Base-by-base conservation (phyloP, 2,113 vertebrate species). In the Peromyscus polionotus region DNA sequence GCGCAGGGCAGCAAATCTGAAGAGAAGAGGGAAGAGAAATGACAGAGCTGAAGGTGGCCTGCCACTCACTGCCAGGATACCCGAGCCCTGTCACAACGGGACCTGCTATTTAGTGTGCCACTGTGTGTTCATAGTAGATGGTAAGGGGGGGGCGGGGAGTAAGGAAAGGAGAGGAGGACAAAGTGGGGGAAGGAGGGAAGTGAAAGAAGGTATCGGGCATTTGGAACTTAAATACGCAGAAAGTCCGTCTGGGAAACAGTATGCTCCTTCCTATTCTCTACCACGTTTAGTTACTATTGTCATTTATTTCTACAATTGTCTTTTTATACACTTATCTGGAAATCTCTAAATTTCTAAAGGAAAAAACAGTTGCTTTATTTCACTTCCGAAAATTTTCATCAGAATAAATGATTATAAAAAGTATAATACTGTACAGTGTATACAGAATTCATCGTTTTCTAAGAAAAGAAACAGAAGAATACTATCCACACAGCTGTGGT, bases 321-420 rank as follows among this genome's bases (percentile, higher is more conserved):
- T 65, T 81, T 92, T 88, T 87, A 92, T 90, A 68, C 7, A 33
- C 95, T 75, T 65, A 94, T 3, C 80, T 84, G 11, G n/a, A 61
- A 88, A 83, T 89, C 36, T 88, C n/a, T 83, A 33, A 94, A 83
- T 83, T 91, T 65, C 75, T 73, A 93, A 85, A 91, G 45, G 20
- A 7, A 92, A 93, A 83, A 11, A 57, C 26, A 94, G 81, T 3
- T 61, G n/a, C 9, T 95, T 88, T 70, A 80, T 88, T 93, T 96
- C 63, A 68, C 72, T 54, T 90, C 20, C 39, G 83, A 90, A 13
- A 87, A 88, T 90, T 90, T 95, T 94, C 81, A 96, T 51, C 33
- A 28, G 88, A 79, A 75, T 75, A 45, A 94, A 68, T 63, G 5
- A 92, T 61, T 26, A 42, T 45, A 67, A 92, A 90, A 94, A n/a